Conservation (phyloP, 2,113 vertebrate species). For the Rhabdomys dilectus region DNA sequence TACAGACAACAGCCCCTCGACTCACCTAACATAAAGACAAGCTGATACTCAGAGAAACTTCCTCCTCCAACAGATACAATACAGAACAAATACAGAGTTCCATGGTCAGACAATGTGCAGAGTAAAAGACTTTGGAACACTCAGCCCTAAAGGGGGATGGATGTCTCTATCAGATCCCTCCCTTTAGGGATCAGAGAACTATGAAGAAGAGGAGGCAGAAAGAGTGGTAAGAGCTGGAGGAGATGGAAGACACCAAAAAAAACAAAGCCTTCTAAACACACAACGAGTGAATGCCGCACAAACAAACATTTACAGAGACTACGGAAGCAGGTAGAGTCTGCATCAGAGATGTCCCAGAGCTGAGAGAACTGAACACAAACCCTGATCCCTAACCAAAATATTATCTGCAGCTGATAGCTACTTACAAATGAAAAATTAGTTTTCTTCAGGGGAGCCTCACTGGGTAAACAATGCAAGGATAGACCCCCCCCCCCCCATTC, state of each 20-base stretch:
- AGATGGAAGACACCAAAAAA: background rate
- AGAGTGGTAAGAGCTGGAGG: background rate
- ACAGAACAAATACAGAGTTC: background rate
- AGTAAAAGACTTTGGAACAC: background rate
- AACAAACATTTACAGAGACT: background rate
- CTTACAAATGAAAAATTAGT: background rate
- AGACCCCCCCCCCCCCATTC: background rate
- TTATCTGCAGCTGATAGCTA: background rate
- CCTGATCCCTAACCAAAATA: background rate
- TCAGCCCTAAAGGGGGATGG: background rate
- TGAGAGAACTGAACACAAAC: background rate
- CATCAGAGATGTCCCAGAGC: background rate
- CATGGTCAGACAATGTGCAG: background rate
- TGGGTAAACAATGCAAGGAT: background rate
- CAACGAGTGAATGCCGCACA: background rate
- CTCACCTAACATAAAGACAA: background rate
- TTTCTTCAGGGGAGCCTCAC: background rate
- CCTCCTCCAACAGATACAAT: background rate
- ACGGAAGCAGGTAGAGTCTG: background rate
- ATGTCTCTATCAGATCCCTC: background rate
- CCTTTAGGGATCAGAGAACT: background rate
- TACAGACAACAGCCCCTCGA: background rate
- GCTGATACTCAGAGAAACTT: background rate
- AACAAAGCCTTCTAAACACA: background rate
- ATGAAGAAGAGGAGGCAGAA: background rate